These are phyloP conservation scores for Omphaloscelis lunosa DNA, from an alignment of 2,888 invertebrate genomes.

Conservation along the genomic window DNA sequence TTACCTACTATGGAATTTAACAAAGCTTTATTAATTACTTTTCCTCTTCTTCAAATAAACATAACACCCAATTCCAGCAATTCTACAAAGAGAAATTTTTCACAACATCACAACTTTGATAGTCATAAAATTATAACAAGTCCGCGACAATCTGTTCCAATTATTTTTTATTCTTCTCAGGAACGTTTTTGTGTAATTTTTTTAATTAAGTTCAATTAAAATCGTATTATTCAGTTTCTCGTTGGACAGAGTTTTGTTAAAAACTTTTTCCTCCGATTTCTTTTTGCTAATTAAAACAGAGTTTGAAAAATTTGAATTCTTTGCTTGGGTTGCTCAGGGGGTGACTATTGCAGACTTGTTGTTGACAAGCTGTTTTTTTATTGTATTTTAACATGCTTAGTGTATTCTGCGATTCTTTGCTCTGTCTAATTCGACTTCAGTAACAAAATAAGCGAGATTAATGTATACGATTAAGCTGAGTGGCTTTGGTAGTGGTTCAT, in stretches of 20 bases:
- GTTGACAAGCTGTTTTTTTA: constrained; percentile 18
- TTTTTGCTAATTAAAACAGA: constrained; percentile 75
- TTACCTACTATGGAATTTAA: not conserved
- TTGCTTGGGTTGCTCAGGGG: constrained; percentile 59
- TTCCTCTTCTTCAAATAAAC: constrained; percentile 28
- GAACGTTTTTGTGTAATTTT: constrained; percentile 61
- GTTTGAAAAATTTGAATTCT: constrained; percentile 66
- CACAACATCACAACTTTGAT: constrained; percentile 44
- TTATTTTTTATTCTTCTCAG: constrained; percentile 69
- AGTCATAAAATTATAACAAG: constrained; percentile 51
- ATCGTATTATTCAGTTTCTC: constrained; percentile 72
- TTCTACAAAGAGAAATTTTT: constrained; percentile 6
- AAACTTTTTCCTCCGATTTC: constrained; percentile 69
- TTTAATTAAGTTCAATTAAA: constrained; percentile 81
- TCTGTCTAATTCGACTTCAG: not conserved
- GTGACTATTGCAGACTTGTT: constrained; percentile 51
- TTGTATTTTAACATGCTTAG: constrained; percentile 13
- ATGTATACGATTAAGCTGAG: no score
- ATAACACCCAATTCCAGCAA: not conserved
- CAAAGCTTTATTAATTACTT: constrained; percentile 20
- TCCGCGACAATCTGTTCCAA: constrained; percentile 67
- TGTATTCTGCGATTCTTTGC: not conserved
- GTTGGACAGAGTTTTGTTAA: constrained; percentile 63
- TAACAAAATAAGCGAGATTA: not conserved
- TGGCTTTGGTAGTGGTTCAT: not conserved